Conservation (phyloP, 2,797 vertebrate species). For the Schizothorax lantsangensis region DNA sequence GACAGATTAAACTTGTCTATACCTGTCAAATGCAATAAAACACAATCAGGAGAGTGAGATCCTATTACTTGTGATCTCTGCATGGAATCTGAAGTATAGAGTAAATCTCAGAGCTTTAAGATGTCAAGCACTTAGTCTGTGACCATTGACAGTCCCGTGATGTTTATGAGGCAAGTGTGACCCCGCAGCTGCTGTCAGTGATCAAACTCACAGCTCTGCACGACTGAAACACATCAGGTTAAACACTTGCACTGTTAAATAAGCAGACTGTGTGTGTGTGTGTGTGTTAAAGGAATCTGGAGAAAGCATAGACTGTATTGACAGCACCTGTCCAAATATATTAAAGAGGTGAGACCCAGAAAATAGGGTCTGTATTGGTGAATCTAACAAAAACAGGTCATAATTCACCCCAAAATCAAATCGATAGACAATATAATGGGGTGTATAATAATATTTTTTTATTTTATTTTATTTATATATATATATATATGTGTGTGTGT, state of each 20-base stretch:
- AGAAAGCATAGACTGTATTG: slow-evolving; percentile 43
- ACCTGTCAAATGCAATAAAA: slow-evolving; percentile 28
- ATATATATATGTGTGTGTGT: too few species aligned
- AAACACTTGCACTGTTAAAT: slow-evolving; percentile 57
- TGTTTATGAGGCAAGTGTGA: slow-evolving; percentile 62
- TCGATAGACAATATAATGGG: neutral
- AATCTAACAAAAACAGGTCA: slow-evolving; percentile 2
- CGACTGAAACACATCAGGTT: slow-evolving; percentile 56
- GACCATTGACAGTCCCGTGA: slow-evolving; percentile 59
- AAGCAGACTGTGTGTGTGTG: slow-evolving; percentile 50
- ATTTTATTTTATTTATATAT: too few species aligned
- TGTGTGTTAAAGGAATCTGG: slow-evolving; percentile 29
- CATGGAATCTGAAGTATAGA: slow-evolving; percentile 36
- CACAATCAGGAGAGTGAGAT: slow-evolving; percentile 16
- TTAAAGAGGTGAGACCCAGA: slow-evolving; percentile 18
- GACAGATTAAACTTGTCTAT: neutral
- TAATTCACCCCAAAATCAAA: neutral
- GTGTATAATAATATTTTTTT: neutral
- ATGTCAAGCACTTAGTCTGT: slow-evolving; percentile 47
- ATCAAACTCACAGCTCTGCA: slow-evolving; percentile 57
- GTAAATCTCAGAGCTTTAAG: slow-evolving; percentile 28
- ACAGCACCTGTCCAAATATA: slow-evolving; percentile 8
- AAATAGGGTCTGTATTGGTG: neutral
- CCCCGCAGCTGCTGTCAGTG: slow-evolving; percentile 60
- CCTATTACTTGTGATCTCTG: slow-evolving; percentile 20